phyloP scores from a whole-genome alignment of 2,113 vertebrate genomes.

The Nothoprocta perdicaria region DNA sequence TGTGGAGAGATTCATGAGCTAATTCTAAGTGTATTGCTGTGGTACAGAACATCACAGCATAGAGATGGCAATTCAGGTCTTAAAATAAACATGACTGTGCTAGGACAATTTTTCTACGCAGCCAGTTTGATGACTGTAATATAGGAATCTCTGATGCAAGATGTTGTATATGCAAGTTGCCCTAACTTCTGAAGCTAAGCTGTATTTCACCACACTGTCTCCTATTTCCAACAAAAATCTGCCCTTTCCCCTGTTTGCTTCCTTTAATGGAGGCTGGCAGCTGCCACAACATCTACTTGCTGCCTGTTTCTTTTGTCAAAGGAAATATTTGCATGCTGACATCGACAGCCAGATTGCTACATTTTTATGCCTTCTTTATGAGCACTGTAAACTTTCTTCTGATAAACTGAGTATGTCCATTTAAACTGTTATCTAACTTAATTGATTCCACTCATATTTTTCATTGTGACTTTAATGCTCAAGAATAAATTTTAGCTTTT shows the following conservation, averaged over 20 bases:
- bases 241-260: neutral
- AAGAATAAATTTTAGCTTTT: neutral
- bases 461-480: conserved; percentile 18
- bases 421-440: neutral
- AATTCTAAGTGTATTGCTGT: neutral
- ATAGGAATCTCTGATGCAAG: neutral
- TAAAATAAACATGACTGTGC: neutral
- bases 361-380: neutral
- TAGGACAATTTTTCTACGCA: neutral
- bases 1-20: neutral
- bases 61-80: neutral
- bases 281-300: neutral
- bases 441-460: neutral
- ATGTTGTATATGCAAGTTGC: neutral
- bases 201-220: neutral
- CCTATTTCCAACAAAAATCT: neutral
- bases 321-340: neutral
- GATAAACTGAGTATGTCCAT: neutral
- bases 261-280: neutral
- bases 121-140: neutral
- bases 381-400: neutral
- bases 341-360: neutral
- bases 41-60: neutral
- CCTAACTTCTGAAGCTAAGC: neutral
- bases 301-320: neutral